These are phyloP conservation scores for Nothocercus nigrocapillus DNA, from an alignment of 2,113 vertebrate species.

Conservation along the genomic window DNA sequence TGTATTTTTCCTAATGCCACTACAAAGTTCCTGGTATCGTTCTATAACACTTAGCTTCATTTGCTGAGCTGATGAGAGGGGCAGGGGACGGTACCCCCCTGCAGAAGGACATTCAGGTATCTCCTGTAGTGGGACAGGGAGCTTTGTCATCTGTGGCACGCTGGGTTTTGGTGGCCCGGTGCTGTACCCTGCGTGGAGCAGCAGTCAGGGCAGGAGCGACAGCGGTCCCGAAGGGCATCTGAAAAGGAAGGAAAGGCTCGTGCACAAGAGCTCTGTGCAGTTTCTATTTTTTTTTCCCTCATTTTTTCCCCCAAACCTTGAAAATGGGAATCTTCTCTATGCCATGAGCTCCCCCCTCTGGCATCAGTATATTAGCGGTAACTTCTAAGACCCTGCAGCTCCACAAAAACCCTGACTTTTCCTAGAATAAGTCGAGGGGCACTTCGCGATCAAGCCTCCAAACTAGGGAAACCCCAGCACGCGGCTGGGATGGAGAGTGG, in stretches of 20 bases:
- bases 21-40: conserved; percentile 46
- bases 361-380: conserved; percentile 49
- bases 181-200: conserved; percentile 15
- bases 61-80: conserved; percentile 72
- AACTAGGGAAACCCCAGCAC: background rate
- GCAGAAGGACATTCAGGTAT: conserved; percentile 26
- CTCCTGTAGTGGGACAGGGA: conserved; percentile 24
- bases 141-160: conserved; percentile 28
- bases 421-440: background rate
- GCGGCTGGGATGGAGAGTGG: background rate
- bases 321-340: conserved; percentile 63
- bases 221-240: background rate
- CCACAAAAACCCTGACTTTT: background rate
- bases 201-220: conserved; percentile 6
- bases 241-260: background rate
- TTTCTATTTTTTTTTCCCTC: background rate
- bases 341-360: conserved; percentile 85
- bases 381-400: background rate
- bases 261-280: background rate
- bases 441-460: background rate
- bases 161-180: conserved; percentile 26
- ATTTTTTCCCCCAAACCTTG: background rate
- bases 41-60: conserved; percentile 66
- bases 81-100: conserved; percentile 36
- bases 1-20: conserved; percentile 71